Conservation (phyloP, 2,797 vertebrate species). For the Gymnoscopelus braueri region DNA sequence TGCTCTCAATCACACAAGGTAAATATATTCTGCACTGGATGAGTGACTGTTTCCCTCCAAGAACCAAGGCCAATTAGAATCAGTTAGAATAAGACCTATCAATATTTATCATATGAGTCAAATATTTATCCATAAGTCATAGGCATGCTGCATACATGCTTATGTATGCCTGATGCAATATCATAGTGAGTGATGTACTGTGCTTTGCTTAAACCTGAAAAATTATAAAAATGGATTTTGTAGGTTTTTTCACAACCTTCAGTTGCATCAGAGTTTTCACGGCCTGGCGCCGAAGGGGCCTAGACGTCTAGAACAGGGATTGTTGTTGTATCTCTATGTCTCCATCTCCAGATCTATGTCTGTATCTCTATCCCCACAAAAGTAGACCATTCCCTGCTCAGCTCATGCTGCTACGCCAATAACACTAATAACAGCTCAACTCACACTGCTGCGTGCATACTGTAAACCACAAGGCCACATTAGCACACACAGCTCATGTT, state of each 20-base stretch:
- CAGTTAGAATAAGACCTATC: constrained; percentile 35
- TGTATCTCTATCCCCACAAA: no score
- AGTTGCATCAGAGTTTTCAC: constrained; percentile 29
- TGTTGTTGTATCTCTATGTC: no score
- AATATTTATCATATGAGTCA: constrained; percentile 40
- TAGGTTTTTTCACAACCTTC: not conserved
- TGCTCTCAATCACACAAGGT: constrained; percentile 57
- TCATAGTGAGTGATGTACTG: not conserved
- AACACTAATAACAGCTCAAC: no score
- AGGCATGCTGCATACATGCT: constrained; percentile 25
- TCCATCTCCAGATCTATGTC: no score
- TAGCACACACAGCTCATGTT: no score
- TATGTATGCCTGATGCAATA: not conserved
- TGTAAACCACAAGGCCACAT: no score
- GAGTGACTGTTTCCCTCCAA: constrained; percentile 52
- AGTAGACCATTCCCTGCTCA: no score
- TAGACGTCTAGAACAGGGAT: no score
- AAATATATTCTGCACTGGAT: constrained; percentile 49
- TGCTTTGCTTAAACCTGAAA: not conserved
- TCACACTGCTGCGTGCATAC: no score
- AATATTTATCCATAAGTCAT: constrained; percentile 36
- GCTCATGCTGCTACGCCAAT: no score
- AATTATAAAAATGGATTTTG: not conserved
- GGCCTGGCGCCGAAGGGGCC: no score
- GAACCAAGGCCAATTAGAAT: constrained; percentile 17